These are phyloP conservation scores for Parazoanthus atlanticus DNA, from an alignment of 92 coral and sea anemone genomes.

Conservation along the genomic window DNA sequence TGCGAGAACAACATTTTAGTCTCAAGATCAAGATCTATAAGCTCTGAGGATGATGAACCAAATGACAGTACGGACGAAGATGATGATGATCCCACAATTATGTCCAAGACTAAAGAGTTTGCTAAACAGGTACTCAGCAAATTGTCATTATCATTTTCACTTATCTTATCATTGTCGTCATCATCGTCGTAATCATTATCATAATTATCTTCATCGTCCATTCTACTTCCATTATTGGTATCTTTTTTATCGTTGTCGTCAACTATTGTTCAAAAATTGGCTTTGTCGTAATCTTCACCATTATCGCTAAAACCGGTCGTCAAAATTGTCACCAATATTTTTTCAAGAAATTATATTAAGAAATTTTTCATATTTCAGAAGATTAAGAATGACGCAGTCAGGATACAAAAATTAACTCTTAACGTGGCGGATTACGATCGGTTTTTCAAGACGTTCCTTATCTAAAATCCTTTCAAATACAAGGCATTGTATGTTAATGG, in stretches of 20 bases:
- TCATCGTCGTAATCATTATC: background rate
- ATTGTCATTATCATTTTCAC: background rate
- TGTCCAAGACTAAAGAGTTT: conserved; percentile 72
- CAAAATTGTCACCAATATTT: too few relatives aligned
- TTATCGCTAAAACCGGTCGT: too few relatives aligned
- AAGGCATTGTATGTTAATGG: too few relatives aligned
- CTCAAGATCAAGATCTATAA: conserved; percentile 53
- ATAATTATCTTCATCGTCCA: background rate
- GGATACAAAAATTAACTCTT: too few relatives aligned
- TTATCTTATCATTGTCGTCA: background rate
- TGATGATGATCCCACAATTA: conserved; percentile 82
- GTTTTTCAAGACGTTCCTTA: too few relatives aligned
- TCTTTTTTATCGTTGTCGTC: background rate
- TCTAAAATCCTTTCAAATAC: too few relatives aligned
- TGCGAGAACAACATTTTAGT: conserved; percentile 78
- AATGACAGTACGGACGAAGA: conserved; percentile 65
- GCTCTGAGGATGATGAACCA: conserved; percentile 46
- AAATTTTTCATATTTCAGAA: too few relatives aligned
- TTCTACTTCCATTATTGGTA: background rate
- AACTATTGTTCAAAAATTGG: too few relatives aligned
- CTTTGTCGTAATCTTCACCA: too few relatives aligned
- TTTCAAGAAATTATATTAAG: too few relatives aligned
- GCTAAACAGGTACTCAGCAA: conserved; percentile 72
- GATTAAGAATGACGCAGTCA: too few relatives aligned
- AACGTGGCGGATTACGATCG: too few relatives aligned